A percentile compares a stretch with the other conserved stretches of the same genome.
Conservation (phyloP, 1,140 invertebrate genomes). For the Nomia melanderi region DNA sequence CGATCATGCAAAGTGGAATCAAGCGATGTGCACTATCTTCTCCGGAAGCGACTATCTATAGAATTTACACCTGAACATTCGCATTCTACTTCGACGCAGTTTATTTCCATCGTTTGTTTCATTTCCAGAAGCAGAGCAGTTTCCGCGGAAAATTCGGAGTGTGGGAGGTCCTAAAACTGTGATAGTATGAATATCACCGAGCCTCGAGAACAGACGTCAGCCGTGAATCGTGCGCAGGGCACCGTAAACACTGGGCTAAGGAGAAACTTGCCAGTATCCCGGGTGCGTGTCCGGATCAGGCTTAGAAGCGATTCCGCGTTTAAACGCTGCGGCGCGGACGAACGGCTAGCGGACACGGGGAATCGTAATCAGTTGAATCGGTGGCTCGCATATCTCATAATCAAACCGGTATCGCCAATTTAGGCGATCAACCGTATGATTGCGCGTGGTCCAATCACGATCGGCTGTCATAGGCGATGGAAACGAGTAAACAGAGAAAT, state of each 20-base stretch:
- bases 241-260: neutral
- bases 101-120: neutral
- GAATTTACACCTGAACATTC: neutral
- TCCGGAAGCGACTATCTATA: no score
- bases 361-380: constrained; percentile 44
- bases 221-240: neutral
- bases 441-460: constrained; percentile 36
- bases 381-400: constrained; percentile 38
- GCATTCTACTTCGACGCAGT: no score
- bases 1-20: no score
- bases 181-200: neutral
- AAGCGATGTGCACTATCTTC: no score
- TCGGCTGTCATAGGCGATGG: constrained; percentile 34
- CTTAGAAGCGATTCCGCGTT: neutral
- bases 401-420: constrained; percentile 44
- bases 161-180: neutral
- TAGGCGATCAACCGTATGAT: constrained; percentile 40
- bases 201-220: neutral
- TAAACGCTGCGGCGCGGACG: neutral
- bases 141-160: neutral
- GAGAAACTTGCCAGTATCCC: neutral
- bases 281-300: no score
- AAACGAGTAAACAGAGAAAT: constrained; percentile 46
- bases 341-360: constrained; percentile 10
- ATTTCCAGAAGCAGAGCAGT: neutral